These are phyloP conservation scores for Prosopocoilus inquinatus DNA, from an alignment of 2,888 invertebrate species.

Conservation along the genomic window DNA sequence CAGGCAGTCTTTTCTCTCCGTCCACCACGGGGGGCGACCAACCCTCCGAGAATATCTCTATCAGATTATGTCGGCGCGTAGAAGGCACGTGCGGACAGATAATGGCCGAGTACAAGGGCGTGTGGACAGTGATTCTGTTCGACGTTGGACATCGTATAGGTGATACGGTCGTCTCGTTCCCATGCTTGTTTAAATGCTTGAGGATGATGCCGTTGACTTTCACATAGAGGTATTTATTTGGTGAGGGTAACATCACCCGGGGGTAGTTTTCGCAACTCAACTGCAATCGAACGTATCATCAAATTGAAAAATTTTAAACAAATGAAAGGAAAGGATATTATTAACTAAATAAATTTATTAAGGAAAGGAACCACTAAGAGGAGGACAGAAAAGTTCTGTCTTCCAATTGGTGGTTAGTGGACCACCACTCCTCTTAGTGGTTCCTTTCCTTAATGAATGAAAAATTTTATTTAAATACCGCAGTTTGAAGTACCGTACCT, in stretches of 20 bases:
- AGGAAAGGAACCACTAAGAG: too few relatives aligned
- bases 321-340: too few relatives aligned
- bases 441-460: too few relatives aligned
- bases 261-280: conserved; percentile 77
- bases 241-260: conserved; percentile 75
- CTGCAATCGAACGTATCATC: conserved; percentile 53
- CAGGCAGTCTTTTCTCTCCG: conserved; percentile 42
- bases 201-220: conserved; percentile 66
- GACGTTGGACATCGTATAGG: conserved; percentile 67
- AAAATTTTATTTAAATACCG: too few relatives aligned
- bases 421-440: too few relatives aligned
- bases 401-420: too few relatives aligned
- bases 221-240: conserved; percentile 75
- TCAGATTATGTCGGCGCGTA: conserved; percentile 61
- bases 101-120: conserved; percentile 58
- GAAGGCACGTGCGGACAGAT: conserved; percentile 59
- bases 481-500: conserved; percentile 34
- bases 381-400: too few relatives aligned
- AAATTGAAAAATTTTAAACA: neutral
- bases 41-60: conserved; percentile 83
- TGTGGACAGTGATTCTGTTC: conserved; percentile 77
- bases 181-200: conserved; percentile 52
- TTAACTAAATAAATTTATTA: too few relatives aligned
- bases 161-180: conserved; percentile 56
- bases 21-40: conserved; percentile 59